Conservation (phyloP, 2,888 invertebrate species). For the Ormyrus rosae region DNA sequence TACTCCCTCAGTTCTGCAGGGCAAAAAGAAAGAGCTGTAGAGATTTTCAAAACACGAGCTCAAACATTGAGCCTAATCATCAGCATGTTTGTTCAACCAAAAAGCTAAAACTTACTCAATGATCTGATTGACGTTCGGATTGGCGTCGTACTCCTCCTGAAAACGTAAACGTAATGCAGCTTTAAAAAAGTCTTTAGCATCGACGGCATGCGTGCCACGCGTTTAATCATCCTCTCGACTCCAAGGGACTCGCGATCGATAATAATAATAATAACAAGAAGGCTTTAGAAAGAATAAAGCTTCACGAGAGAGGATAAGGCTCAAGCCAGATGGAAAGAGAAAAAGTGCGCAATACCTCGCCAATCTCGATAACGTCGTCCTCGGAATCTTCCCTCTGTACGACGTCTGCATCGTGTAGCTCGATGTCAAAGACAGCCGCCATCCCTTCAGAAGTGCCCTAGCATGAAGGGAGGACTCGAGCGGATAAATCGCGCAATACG, state of each 20-base stretch:
- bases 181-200: neutral
- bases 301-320: too few relatives aligned
- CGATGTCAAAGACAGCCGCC: slow-evolving; percentile 95
- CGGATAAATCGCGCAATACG: neutral
- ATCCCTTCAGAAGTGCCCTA: slow-evolving; percentile 72
- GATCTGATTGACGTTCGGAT: slow-evolving; percentile 86
- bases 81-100: neutral
- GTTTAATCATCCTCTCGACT: slow-evolving; percentile 39
- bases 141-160: slow-evolving; percentile 88
- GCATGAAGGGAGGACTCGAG: neutral
- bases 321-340: too few relatives aligned
- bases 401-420: slow-evolving; percentile 85
- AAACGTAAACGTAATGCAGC: slow-evolving; percentile 59
- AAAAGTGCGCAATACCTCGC: slow-evolving; percentile 81
- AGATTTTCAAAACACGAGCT: too few relatives aligned
- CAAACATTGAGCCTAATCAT: too few relatives aligned
- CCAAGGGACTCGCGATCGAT: slow-evolving; percentile 40
- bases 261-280: slow-evolving; percentile 29
- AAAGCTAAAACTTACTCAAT: slow-evolving; percentile 83
- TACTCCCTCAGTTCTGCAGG: slow-evolving; percentile 77
- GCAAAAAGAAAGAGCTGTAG: neutral
- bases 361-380: slow-evolving; percentile 92
- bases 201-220: slow-evolving; percentile 40
- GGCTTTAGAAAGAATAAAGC: too few relatives aligned
- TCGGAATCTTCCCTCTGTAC: slow-evolving; percentile 87